These are phyloP conservation scores for Polylopha cassiicola DNA, from an alignment of 2,888 invertebrate genomes.

Conservation along the genomic window DNA sequence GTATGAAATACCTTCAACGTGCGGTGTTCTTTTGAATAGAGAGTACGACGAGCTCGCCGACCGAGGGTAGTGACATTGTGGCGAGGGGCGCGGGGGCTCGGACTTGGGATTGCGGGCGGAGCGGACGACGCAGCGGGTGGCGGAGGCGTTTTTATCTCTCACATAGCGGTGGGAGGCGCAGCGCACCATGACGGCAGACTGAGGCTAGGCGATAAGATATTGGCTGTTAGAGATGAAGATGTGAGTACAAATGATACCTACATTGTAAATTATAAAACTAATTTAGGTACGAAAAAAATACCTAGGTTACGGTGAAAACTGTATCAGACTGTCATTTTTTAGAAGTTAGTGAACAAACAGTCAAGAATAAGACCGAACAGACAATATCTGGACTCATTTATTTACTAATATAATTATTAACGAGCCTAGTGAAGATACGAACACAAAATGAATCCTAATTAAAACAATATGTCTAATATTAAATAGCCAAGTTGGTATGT, in stretches of 20 bases:
- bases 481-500: too few species aligned
- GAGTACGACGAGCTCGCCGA: conserved; percentile 63
- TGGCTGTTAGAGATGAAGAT: conserved; percentile 70
- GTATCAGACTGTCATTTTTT: too few species aligned
- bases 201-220: conserved; percentile 70
- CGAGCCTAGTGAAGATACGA: too few species aligned
- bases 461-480: too few species aligned
- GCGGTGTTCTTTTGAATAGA: conserved; percentile 38
- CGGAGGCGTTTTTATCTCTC: conserved; percentile 70
- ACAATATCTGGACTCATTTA: too few species aligned
- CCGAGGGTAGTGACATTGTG: conserved; percentile 66
- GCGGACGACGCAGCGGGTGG: conserved; percentile 70
- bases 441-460: too few species aligned
- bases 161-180: conserved; percentile 70
- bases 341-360: too few species aligned
- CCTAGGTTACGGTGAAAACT: too few species aligned
- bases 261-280: too few species aligned
- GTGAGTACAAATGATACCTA: conserved; percentile 44
- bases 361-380: too few species aligned
- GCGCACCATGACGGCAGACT: conserved; percentile 70
- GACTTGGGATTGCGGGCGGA: conserved; percentile 70
- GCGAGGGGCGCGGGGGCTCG: conserved; percentile 65
- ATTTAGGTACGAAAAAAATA: too few species aligned
- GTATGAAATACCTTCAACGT: conserved; percentile 8
- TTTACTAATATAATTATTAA: too few species aligned